These are phyloP conservation scores for Dermolepida albohirtum DNA, from an alignment of 2,888 invertebrate genomes.

Conservation along the genomic window DNA sequence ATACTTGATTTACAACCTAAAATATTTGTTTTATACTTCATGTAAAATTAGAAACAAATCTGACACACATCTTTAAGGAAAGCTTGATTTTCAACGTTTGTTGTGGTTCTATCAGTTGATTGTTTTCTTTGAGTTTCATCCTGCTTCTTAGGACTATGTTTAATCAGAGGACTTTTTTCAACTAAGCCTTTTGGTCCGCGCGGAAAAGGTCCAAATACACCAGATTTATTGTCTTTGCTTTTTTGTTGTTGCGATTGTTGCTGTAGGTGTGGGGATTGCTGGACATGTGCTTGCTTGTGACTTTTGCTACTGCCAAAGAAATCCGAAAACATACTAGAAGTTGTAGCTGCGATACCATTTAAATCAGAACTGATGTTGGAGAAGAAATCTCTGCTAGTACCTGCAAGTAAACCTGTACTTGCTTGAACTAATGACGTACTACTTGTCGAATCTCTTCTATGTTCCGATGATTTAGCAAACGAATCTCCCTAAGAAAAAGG, in stretches of 20 bases:
- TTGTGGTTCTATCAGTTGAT: slow-evolving; percentile 77
- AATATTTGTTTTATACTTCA: slow-evolving; percentile 33
- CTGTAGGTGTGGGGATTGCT: slow-evolving; percentile 51
- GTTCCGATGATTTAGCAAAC: slow-evolving; percentile 57
- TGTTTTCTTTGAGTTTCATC: slow-evolving; percentile 77
- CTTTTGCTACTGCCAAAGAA: slow-evolving; percentile 82
- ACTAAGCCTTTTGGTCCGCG: slow-evolving; percentile 85
- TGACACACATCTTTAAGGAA: slow-evolving; percentile 87
- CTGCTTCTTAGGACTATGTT: slow-evolving; percentile 78
- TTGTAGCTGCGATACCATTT: slow-evolving; percentile 92
- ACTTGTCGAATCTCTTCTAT: slow-evolving; percentile 71
- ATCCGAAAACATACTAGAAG: slow-evolving; percentile 94
- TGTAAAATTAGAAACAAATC: neutral
- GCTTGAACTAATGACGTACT: slow-evolving; percentile 75
- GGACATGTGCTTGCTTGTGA: slow-evolving; percentile 52
- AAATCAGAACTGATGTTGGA: slow-evolving; percentile 92
- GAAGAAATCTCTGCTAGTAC: slow-evolving; percentile 85
- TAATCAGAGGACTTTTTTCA: slow-evolving; percentile 89
- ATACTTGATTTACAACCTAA: slow-evolving; percentile 82
- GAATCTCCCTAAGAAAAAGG: slow-evolving; percentile 57
- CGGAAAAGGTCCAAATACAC: slow-evolving; percentile 81
- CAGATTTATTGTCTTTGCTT: slow-evolving; percentile 63
- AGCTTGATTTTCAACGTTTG: slow-evolving; percentile 91
- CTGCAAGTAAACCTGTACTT: slow-evolving; percentile 70
- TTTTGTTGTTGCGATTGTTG: slow-evolving; percentile 58